Base-by-base conservation (phyloP, 2,797 vertebrate species). In the Okamejei kenojei region DNA sequence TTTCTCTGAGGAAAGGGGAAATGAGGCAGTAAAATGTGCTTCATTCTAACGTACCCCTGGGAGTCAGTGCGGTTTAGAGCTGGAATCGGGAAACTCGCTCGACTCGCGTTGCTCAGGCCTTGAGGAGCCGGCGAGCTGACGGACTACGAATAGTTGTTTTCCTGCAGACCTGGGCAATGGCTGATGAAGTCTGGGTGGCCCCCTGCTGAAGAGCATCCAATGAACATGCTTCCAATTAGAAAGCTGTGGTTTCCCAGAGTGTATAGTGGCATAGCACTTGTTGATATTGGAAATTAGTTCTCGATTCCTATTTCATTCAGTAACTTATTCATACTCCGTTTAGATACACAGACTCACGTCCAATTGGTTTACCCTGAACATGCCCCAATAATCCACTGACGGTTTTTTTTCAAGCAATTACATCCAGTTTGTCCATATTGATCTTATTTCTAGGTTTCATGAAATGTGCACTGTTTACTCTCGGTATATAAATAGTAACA, bases 221-320 rank as follows among this genome's bases (percentile, higher is more conserved):
- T 68, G n/a, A 88, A 11, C 61, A 68, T 35, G 29, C 1, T 88
- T 88, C n/a, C 61, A 88, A 88, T 68, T 35, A 68, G 61, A 88
- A 23, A 88, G 5, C 84, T 35, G 61, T 88, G 63, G 61, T 68
- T 68, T 88, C 63, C 9, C n/a, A 8, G n/a, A 63, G 63, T 88
- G n/a, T 68, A 68, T n/a, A 68, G 61, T 68, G n/a, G 84, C 32
- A 63, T 19, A 68, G 21, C 2, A 63, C n/a, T 88, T 88, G 84
- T 88, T 88, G 84, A 35, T 68, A 68, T 88, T 88, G 84, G 84
- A 88, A 88, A 68, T 88, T 88, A 88, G 8, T 35, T 68, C 84
- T 35, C 21, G 63, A 88, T 68, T 86, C 82, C 54, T 84, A 29
- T 88, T 19, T 63, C 19, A 74, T 74, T 74, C 23, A 21, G 19